These are phyloP conservation scores for Aphelenchoides bicaudatus DNA, from an alignment of 2,888 invertebrate genomes.

Conservation along the genomic window DNA sequence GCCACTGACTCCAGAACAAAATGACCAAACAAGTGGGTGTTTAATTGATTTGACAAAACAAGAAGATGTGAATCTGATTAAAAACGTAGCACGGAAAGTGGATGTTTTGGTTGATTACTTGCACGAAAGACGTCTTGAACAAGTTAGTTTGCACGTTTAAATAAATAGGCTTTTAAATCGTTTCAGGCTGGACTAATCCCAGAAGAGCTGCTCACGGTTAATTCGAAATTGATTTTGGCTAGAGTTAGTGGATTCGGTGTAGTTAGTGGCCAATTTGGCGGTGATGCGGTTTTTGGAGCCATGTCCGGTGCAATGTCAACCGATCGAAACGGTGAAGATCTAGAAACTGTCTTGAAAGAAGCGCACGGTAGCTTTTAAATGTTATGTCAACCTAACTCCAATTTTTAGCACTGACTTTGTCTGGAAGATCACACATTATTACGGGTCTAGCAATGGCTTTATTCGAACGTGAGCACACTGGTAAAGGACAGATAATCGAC, in stretches of 20 bases:
- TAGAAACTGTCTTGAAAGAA: no score
- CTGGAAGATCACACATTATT: neutral
- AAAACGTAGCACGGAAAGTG: slow-evolving; percentile 19
- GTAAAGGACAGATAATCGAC: slow-evolving; percentile 15
- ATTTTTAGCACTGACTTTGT: neutral
- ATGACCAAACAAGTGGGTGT: slow-evolving; percentile 7
- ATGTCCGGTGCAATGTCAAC: no score
- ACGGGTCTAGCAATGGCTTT: slow-evolving; percentile 1
- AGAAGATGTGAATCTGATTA: slow-evolving; percentile 15
- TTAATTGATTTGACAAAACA: slow-evolving; percentile 11
- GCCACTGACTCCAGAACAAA: slow-evolving; percentile 6
- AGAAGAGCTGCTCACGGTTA: slow-evolving; percentile 8
- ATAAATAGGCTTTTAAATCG: no score
- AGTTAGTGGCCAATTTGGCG: slow-evolving; percentile 13
- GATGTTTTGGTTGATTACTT: slow-evolving; percentile 21
- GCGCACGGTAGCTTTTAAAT: no score
- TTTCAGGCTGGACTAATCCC: slow-evolving; percentile 22
- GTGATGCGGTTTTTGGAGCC: slow-evolving; percentile 13
- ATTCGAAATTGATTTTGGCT: slow-evolving; percentile 20
- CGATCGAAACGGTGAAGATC: no score
- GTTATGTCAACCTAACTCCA: neutral
- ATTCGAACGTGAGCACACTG: slow-evolving; percentile 11
- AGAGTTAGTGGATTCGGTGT: slow-evolving; percentile 15
- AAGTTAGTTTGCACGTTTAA: no score
- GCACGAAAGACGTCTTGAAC: slow-evolving; percentile 17